These are phyloP conservation scores for Artemia franciscana DNA, from an alignment of 1,140 invertebrate species.

Conservation along the genomic window DNA sequence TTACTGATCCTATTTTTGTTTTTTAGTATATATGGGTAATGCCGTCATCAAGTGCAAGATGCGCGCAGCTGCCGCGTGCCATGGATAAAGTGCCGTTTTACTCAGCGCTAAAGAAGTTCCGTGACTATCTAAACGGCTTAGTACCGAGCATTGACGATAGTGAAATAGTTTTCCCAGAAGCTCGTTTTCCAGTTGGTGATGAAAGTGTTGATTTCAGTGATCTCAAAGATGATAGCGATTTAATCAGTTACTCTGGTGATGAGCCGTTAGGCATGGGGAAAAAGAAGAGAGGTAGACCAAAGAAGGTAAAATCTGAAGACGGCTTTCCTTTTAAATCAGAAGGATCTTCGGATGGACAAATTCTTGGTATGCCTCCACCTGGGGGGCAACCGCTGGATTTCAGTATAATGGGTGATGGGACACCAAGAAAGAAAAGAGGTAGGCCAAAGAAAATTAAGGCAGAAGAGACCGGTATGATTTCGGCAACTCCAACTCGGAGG, in stretches of 20 bases:
- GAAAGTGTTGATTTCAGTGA: conserved; percentile 8
- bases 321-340: neutral
- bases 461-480: conserved; percentile 31
- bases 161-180: conserved; percentile 71
- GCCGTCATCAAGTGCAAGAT: conserved; percentile 88
- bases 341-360: neutral
- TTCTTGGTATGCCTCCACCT: neutral
- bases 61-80: conserved; percentile 77
- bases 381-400: neutral
- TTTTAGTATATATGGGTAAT: conserved; percentile 90
- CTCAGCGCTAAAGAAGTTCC: conserved; percentile 73
- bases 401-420: neutral
- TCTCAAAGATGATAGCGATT: conserved; percentile 13
- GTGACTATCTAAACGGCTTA: conserved; percentile 79
- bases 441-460: conserved; percentile 59
- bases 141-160: conserved; percentile 63
- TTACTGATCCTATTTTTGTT: conserved; percentile 12
- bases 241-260: conserved; percentile 13
- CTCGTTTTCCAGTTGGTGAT: conserved; percentile 18
- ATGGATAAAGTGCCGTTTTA: conserved; percentile 95
- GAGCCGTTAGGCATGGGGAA: conserved; percentile 10
- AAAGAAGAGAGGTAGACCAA: conserved; percentile 4
- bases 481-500: conserved; percentile 19
- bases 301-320: conserved; percentile 2
- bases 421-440: conserved; percentile 53